Evolutionary conservation across 2,113 vertebrate genomes (phyloP), one percentile per base, ranked within the genome.

Genomic region (Fregetta grallaria): DNA sequence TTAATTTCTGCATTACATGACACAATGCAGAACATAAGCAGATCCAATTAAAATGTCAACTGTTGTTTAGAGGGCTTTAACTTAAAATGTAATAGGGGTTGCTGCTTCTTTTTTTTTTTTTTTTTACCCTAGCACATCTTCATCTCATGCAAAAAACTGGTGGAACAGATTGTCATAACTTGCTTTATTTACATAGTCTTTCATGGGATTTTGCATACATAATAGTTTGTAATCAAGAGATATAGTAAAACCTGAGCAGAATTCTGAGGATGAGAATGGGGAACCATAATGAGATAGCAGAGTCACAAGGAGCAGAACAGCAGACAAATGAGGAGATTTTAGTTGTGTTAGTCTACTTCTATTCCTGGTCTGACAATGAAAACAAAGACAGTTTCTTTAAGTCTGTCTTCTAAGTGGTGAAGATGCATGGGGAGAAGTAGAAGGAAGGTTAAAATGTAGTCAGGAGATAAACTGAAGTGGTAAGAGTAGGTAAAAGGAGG

Each of bases 1-100:
- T 90, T 65, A 95, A 62, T 84, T 93, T 42, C 19, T 42, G 72
- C 29, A 73, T 67, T 95, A 79, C 13, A 38, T 83, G 70, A 92
- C n/a, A 73, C 15, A 94, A 53, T 40, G 19, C 58, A 97, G 84
- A 94, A 38, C 40, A 68, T 63, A 81, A 58, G 15, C 58, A 80
- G 34, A 40, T 79, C 44, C 42, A 83, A 52, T 73, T 78, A 96
- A 94, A 91, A 87, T 36, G 23, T 3, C 3, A 1, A 23, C 62
- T 72, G 4, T 55, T 79, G 38, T 91, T 85, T 53, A 52, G 81
- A 72, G 42, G 10, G 2, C 11, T 92, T 53, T 42, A 68, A 56
- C 7, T 30, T 68, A 56, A 76, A 84, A 66, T 66, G 13, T 29
- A 61, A 42, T 32, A 42, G 3, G 7, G 3, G 3, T 40, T 75